Percentiles rank a stretch among this genome's conserved stretches.
Conservation (phyloP, 2,797 vertebrate species). For the Alcedo atthis region DNA sequence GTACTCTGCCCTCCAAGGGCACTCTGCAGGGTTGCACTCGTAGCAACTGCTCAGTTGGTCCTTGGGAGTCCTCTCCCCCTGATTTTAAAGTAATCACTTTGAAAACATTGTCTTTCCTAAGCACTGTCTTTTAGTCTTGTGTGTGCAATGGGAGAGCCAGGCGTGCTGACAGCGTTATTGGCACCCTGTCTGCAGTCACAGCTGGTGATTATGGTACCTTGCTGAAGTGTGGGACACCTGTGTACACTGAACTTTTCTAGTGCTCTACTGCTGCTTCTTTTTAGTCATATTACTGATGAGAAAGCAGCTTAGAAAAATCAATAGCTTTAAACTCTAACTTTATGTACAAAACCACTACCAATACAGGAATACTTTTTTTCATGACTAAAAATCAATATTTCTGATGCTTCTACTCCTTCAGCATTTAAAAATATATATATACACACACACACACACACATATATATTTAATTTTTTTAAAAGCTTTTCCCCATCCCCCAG, state of each 20-base stretch:
- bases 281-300: constrained; percentile 51
- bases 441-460: no score
- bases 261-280: constrained; percentile 49
- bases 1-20: background rate
- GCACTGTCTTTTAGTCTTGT: no score
- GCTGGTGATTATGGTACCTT: background rate
- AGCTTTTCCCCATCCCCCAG: constrained; percentile 56
- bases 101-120: background rate
- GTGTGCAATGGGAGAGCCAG: fast-evolving
- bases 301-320: constrained; percentile 75
- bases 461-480: background rate
- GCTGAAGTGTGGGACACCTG: background rate
- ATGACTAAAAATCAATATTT: constrained; percentile 68
- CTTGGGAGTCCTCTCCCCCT: background rate
- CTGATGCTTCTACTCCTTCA: constrained; percentile 49
- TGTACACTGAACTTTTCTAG: background rate
- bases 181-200: background rate
- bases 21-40: background rate
- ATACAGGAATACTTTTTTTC: constrained; percentile 63
- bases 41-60: background rate
- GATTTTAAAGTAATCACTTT: background rate
- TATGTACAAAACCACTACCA: constrained; percentile 65
- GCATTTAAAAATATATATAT: background rate
- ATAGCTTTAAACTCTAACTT: constrained; percentile 75
- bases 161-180: background rate